Conservation (phyloP, 2,113 vertebrate species). For the Crypturellus undulatus region DNA sequence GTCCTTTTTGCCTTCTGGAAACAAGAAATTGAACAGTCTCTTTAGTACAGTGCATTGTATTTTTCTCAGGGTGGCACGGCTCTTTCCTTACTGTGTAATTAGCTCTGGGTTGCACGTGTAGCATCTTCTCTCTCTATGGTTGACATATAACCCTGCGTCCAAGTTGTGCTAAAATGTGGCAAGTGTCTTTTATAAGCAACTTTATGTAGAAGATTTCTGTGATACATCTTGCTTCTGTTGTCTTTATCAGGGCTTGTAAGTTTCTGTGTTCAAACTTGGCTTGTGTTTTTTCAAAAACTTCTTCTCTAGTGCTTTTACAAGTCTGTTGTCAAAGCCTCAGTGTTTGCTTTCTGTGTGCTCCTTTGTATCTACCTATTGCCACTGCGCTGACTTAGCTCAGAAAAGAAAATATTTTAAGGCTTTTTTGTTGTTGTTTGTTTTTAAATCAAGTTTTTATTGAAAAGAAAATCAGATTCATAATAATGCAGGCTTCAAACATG, state of each 20-base stretch:
- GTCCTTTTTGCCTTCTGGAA: not conserved
- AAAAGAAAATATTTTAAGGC: not conserved
- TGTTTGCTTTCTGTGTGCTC: not conserved
- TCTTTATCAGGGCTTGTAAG: not conserved
- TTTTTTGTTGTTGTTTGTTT: too few species aligned
- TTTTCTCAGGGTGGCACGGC: not conserved
- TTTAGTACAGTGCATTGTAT: not conserved
- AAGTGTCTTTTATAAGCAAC: not conserved
- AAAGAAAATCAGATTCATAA: not conserved
- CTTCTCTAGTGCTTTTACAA: not conserved
- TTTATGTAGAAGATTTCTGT: not conserved
- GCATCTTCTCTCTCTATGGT: not conserved
- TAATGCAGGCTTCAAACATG: rapidly evolving
- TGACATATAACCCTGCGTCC: not conserved
- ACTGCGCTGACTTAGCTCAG: not conserved
- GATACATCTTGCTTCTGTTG: not conserved
- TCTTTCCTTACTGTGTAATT: not conserved
- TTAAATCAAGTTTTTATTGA: not conserved
- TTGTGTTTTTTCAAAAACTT: not conserved
- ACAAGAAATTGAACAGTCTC: not conserved
- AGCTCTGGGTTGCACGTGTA: rapidly evolving
- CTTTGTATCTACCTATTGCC: not conserved
- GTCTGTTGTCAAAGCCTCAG: rapidly evolving
- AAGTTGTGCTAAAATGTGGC: too few species aligned
- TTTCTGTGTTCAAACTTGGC: rapidly evolving